Base-by-base conservation (phyloP, 2,797 vertebrate genomes). In the Sebastes hubbsi region DNA sequence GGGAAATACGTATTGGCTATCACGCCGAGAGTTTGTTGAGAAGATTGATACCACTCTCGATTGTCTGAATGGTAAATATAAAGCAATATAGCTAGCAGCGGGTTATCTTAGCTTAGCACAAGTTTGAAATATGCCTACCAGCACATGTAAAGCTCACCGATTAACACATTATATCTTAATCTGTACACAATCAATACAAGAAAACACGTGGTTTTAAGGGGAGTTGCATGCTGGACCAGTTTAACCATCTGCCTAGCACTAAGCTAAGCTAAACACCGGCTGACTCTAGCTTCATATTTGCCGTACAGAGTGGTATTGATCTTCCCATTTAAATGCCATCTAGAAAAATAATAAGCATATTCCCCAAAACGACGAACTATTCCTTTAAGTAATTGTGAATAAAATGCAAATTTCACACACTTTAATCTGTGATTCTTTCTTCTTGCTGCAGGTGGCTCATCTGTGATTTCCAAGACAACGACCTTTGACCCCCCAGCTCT, bases 381-480 rank as follows among this genome's bases (percentile, higher is more conserved):
- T 36, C 2, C 12, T 65, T 20, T 49, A 34, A 65, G 5, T 38
- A 29, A 49, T 27, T 46, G 9, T 30, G 10, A 4, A 14, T 18
- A 13, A 36, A 63, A 46, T 60, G 30, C 1, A 24, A 54, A 20
- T 71, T 63, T n/a, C 5, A 38, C 3, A 29, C 0, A 36, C 12
- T 24, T 64, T 8, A 58, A 30, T 61, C 6, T 78, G 13, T 16
- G 0, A 2, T 46, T 68, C 3, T 82, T 60, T 86, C 2, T 80
- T 56, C 78, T 36, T 62, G 18, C n/a, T 77, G 36, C 87, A 96
- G 96, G 96, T 70, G 90, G 75, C 38, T 92, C 87, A 54, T 84
- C 84, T 13, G 56, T 63, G 6, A 32, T 77, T 30, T 75, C 87
- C 46, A 76, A 71, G 8, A 34, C 54, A 4, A 30, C 5, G 18